Evolutionary conservation across 2,113 vertebrate genomes (phyloP), one percentile per base, ranked within the genome.

Genomic region (Crotophaga sulcirostris): DNA sequence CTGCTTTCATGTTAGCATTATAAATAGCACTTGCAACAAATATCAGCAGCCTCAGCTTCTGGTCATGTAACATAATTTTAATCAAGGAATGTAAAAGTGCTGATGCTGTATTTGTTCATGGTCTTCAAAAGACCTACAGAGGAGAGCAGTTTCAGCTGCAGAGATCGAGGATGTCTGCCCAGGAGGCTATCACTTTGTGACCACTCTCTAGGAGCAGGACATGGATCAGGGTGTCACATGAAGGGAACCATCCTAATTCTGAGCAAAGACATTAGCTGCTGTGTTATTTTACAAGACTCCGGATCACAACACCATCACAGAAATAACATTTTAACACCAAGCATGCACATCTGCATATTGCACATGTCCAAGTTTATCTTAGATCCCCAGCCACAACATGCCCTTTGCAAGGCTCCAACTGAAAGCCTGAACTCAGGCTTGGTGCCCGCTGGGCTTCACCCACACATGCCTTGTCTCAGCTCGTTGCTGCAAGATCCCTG

Each of bases 1-100:
- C 38, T 77, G 28, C 51, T 91, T 87, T 89, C 58, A 51, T 52
- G 45, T 23, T 67, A 16, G 4, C 59, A 29, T 69, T 92, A 73
- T n/a, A 95, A 87, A 60, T 51, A 90, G 33, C 60, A 59, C 21
- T 70, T 84, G 47, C 17, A 87, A 34, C 23, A 87, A 89, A 76
- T 42, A 66, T 54, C 63, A 60, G 42, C 83, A 93, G 25, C 51
- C 56, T 81, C 80, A 78, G 59, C 45, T 84, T 87, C 72, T 86
- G 59, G 63, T 42, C 55, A 3, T 7, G 13, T 31, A 88, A 29
- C 34, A 85, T 87, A 44, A 56, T 58, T 66, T 84, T 7, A 70
- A 87, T 40, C 24, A 91, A 59, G 49, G 64, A 75, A 72, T 11
- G 19, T 38, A 10, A 5, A 56, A 94, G 36, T 60, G 34, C 42